A percentile compares a stretch with the other conserved stretches of the same genome.
These are phyloP conservation scores for Tipula confusa DNA, from an alignment of 2,888 invertebrate genomes.

Conservation along the genomic window DNA sequence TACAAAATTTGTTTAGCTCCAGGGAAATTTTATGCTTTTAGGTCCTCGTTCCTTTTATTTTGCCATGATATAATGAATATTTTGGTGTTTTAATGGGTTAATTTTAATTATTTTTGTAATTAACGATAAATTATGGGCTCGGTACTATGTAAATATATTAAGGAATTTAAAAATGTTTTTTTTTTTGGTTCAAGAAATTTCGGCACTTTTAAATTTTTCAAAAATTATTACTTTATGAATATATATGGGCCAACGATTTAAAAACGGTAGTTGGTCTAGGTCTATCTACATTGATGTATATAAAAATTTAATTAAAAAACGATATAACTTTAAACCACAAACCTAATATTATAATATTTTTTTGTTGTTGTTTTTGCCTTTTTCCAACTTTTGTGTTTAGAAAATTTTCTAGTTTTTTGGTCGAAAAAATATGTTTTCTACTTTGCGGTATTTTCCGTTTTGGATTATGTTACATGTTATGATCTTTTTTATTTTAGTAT, in stretches of 20 bases:
- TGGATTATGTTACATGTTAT: constrained; percentile 4
- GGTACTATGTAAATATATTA: not conserved
- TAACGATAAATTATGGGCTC: not conserved
- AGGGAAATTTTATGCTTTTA: not conserved
- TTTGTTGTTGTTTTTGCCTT: not conserved
- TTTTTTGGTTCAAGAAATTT: not conserved
- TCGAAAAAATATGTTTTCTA: not conserved
- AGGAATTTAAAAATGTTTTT: not conserved
- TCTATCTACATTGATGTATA: not conserved
- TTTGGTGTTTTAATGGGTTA: constrained; percentile 20
- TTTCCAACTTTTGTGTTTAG: not conserved
- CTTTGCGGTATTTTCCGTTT: constrained; percentile 20
- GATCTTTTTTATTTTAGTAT: too few relatives aligned
- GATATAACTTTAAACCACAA: not conserved
- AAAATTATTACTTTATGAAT: not conserved
- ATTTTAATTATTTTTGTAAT: constrained; percentile 25
- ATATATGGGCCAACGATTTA: not conserved
- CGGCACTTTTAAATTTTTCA: not conserved
- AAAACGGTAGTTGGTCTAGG: not conserved
- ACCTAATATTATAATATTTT: not conserved
- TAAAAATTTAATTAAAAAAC: constrained; percentile 12
- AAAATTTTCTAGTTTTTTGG: not conserved
- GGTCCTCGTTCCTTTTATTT: not conserved
- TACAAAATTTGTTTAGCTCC: not conserved
- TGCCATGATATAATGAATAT: not conserved